Evolutionary conservation across 2,888 invertebrate species (phyloP).

Genomic region (Marronus borbonicus): DNA sequence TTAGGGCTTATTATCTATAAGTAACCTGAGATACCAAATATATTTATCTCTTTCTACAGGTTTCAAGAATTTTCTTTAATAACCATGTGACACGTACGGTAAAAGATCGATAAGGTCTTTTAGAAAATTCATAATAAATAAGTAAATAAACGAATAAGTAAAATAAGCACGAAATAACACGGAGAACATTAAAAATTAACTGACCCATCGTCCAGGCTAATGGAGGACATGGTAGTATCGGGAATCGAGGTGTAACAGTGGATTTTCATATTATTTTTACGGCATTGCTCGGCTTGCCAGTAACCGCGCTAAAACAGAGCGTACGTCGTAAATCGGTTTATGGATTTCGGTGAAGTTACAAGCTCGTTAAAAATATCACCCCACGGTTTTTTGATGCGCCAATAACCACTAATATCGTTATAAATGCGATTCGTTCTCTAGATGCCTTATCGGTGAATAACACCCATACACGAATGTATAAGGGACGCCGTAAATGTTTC

Average conservation of each 20-base stretch:
- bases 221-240: background rate
- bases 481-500: slow-evolving; percentile 11
- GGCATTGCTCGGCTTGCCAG: slow-evolving; percentile 16
- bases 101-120: too few species aligned
- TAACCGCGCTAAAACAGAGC: slow-evolving; percentile 15
- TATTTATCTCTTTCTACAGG: too few species aligned
- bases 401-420: slow-evolving; percentile 27
- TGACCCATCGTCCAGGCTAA: background rate
- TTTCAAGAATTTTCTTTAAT: too few species aligned
- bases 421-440: slow-evolving; percentile 24
- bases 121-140: too few species aligned
- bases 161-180: too few species aligned
- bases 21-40: too few species aligned
- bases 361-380: slow-evolving; percentile 40
- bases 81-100: too few species aligned
- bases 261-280: slow-evolving; percentile 37
- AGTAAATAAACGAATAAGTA: too few species aligned
- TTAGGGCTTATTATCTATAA: too few species aligned
- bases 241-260: slow-evolving; percentile 7
- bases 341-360: slow-evolving; percentile 38
- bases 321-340: slow-evolving; percentile 32
- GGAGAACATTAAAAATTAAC: slow-evolving; percentile 10
- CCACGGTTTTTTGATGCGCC: slow-evolving; percentile 27
- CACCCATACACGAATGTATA: slow-evolving; percentile 1
- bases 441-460: slow-evolving; percentile 28